Base-by-base conservation (phyloP, 37 sponge, comb jelly and placozoan species). In the Mnemiopsis leidyi region DNA sequence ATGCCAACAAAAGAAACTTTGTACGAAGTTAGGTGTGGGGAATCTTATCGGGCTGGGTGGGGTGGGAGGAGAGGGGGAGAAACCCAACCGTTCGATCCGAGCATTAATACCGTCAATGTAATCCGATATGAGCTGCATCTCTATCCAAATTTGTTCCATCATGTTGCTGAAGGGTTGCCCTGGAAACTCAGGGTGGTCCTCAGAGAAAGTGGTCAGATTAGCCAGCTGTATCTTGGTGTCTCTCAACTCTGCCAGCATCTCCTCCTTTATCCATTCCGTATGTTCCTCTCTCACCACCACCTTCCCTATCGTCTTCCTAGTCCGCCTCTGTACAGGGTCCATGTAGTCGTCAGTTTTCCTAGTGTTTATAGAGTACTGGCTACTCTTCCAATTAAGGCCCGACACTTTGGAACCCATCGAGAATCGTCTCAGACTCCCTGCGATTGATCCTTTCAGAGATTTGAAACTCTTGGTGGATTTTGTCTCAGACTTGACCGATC, bases 251-350 rank as follows among this genome's bases (percentile, higher is more conserved):
- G 25, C 3, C 20, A 71, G n/a, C n/a, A 28, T n/a, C 75, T 71
- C 75, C 7, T n/a, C 30, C 30, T 71, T 71, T n/a, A 71, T 71
- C 25, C 25, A 71, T 25, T 71, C 75, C 21, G 75, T 71, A 25
- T 71, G 75, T 28, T 71, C 75, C 30, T 71, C 75, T 71, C 75
- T n/a, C 3, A 71, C 75, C 75, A 71, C 75, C 3, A 71, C 20
- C 75, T 71, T 71, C n/a, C 75, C 75, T 23, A 71, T 71, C 5
- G 75, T 71, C 75, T 71, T 71, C 75, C 75, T 71, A 5, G 25
- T 7, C 3, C 30, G 25, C n/a, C 75, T 71, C 30, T 28, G 25
- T n/a, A 71, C 75, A 29, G 75, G 75, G 30, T 71, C 75, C 75
- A 71, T 29, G 30, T 71, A 71, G n/a, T 71, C 75, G 30, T 71